Percentiles rank a stretch among this genome's conserved stretches.
Conservation (phyloP, 2,797 vertebrate genomes). For the Rousettus madagascariensis region DNA sequence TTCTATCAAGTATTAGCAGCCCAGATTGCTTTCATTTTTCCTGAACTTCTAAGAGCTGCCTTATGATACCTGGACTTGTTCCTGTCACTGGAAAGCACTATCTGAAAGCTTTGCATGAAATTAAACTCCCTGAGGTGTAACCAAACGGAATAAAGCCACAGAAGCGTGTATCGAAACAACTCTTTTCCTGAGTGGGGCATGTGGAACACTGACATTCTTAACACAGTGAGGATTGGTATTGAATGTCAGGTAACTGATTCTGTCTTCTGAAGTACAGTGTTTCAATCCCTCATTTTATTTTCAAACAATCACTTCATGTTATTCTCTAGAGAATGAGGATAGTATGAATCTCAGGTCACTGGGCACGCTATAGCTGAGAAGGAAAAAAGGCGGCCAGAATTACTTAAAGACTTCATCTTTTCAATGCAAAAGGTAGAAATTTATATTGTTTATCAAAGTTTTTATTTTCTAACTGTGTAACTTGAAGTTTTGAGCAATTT, state of each 20-base stretch:
- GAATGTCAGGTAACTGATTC: slow-evolving; percentile 70
- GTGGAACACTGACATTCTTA: slow-evolving; percentile 74
- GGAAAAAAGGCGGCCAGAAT: slow-evolving; percentile 23
- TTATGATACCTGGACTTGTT: slow-evolving; percentile 14
- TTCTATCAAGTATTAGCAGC: slow-evolving; percentile 4
- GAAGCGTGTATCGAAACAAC: slow-evolving; percentile 63
- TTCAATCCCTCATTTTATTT: slow-evolving; percentile 74
- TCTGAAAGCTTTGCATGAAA: slow-evolving; percentile 66
- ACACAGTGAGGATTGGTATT: slow-evolving; percentile 46
- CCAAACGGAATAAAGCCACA: slow-evolving; percentile 66
- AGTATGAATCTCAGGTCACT: slow-evolving; percentile 54
- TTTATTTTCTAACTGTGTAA: slow-evolving; percentile 32
- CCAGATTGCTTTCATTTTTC: slow-evolving; percentile 9
- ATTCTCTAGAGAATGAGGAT: slow-evolving; percentile 56
- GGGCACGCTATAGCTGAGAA: slow-evolving; percentile 54
- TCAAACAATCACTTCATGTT: slow-evolving; percentile 70
- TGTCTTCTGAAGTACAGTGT: slow-evolving; percentile 69
- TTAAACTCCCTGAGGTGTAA: slow-evolving; percentile 69
- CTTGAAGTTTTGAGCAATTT: slow-evolving; percentile 43
- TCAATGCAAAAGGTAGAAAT: slow-evolving; percentile 51
- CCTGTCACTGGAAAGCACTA: slow-evolving; percentile 44
- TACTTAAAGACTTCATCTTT: slow-evolving; percentile 60
- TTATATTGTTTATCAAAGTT: slow-evolving; percentile 48
- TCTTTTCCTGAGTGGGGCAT: slow-evolving; percentile 58
- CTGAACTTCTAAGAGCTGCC: not conserved